phyloP scores from a whole-genome alignment of 2,888 invertebrate genomes.

The Cephus spinipes region DNA sequence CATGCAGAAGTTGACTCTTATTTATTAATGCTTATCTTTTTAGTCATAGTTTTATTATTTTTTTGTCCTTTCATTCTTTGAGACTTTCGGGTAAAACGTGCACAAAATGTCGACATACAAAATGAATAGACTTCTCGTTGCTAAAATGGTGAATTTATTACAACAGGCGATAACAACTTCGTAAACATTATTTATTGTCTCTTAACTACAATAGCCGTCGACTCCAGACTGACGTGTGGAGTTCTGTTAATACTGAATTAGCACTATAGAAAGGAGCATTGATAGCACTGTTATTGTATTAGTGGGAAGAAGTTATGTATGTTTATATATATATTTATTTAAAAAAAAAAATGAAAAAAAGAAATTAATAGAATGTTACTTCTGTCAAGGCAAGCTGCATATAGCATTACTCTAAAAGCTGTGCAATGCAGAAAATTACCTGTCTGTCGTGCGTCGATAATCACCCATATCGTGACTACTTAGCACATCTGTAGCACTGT shows the following conservation, averaged over 20 bases:
- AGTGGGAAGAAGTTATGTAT: slow-evolving; percentile 3
- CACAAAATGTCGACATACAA: slow-evolving; percentile 37
- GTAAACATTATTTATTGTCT: slow-evolving; percentile 21
- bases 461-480: slow-evolving; percentile 57
- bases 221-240: not conserved
- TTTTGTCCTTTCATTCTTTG: not conserved
- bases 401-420: not conserved
- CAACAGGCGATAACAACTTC: slow-evolving; percentile 31
- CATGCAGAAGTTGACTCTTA: slow-evolving; percentile 19
- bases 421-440: slow-evolving; percentile 38
- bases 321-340: not conserved
- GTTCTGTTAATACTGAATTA: slow-evolving; percentile 22
- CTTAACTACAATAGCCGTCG: slow-evolving; percentile 17
- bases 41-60: not conserved
- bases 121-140: slow-evolving; percentile 39
- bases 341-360: not conserved
- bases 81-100: slow-evolving; percentile 29
- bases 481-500: slow-evolving; percentile 55
- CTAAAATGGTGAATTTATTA: slow-evolving; percentile 21
- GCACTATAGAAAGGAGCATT: slow-evolving; percentile 17
- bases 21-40: not conserved
- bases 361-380: not conserved
- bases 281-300: slow-evolving; percentile 3
- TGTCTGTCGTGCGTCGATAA: slow-evolving; percentile 57
- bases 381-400: not conserved